Evolutionary conservation across 2,888 invertebrate genomes (phyloP), one percentile per base, ranked within the genome.

Genomic region (Atrina japonica): DNA sequence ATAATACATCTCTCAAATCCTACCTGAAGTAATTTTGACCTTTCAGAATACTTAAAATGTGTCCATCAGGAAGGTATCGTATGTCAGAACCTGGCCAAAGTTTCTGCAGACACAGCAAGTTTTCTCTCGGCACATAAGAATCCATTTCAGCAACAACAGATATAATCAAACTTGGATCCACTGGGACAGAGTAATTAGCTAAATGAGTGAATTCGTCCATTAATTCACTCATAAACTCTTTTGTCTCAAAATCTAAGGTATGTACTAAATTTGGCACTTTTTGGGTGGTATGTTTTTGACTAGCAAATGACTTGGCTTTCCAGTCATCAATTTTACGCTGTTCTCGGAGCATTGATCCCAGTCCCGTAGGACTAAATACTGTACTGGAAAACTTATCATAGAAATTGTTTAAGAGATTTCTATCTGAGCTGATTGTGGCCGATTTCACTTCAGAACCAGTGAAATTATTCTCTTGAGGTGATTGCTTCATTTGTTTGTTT

Each of bases 191-290:
- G 88, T 97, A 99, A 91, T 98, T 97, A 78, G 94, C 96, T 47
- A 99, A 92, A 91, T 98, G 98, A 0, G 99, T 99, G 89, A 97
- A 99, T 90, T 99, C 98, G 88, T 99, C 99, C 99, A 99, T 99
- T 81, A 99, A 94, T 0, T 98, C 97, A 58, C 96, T 92, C 98
- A 99, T 98, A 88, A 99, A 98, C 91, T 96, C 95, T 65, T 96
- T 84, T 0, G 96, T 95, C 90, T 96, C 96, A 14, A n/a, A 47
- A 49, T 61, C 61, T 16, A 61, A 30, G 0, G 49, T 30, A n/a
- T 61, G 47, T 11, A 56, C 14, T n/a, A 45, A 3, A 11, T 59
- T 59, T 40, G 25, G n/a, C 21, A 47, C 47, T 21, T 35, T 2
- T 16, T 14, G 16, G 30, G 23, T 11, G 7, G 27, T 16, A 18